These are phyloP conservation scores for Corythoichthys haematopterus DNA, from an alignment of 2,113 vertebrate species.

Conservation along the genomic window DNA sequence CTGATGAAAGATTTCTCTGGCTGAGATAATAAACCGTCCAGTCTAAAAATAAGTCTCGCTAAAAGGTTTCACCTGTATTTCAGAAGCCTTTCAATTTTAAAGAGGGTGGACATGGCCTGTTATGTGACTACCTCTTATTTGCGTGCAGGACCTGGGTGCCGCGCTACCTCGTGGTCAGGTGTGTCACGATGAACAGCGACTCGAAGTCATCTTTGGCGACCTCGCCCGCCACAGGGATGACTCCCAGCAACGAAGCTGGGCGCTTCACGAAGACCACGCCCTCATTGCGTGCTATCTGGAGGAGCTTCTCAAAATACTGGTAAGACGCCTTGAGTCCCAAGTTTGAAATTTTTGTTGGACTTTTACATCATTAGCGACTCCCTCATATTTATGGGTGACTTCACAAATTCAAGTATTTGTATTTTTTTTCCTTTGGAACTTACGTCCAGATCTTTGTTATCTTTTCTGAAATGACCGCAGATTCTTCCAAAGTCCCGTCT, in stretches of 20 bases:
- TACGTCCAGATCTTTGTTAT: too few relatives aligned
- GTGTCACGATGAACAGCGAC: slow-evolving; percentile 90
- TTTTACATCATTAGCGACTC: too few relatives aligned
- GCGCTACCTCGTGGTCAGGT: slow-evolving; percentile 89
- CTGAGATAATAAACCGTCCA: background rate
- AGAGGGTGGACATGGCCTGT: background rate
- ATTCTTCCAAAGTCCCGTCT: too few relatives aligned
- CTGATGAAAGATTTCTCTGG: too few relatives aligned
- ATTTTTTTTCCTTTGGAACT: too few relatives aligned
- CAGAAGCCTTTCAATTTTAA: slow-evolving; percentile 7
- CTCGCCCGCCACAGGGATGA: slow-evolving; percentile 87
- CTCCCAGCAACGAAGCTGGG: slow-evolving; percentile 92
- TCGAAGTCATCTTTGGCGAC: slow-evolving; percentile 94
- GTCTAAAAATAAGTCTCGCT: background rate
- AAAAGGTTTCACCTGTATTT: background rate
- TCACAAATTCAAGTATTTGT: too few relatives aligned
- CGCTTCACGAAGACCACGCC: slow-evolving; percentile 72
- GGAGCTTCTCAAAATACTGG: slow-evolving; percentile 88
- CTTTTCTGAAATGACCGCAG: too few relatives aligned
- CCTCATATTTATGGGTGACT: background rate
- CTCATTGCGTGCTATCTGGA: slow-evolving; percentile 76
- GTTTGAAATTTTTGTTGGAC: background rate
- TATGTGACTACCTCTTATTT: background rate
- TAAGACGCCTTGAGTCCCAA: slow-evolving; percentile 37
- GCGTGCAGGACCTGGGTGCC: slow-evolving; percentile 74